phyloP scores from a whole-genome alignment of 2,113 vertebrate species.

The Eudyptes chrysolophus region DNA sequence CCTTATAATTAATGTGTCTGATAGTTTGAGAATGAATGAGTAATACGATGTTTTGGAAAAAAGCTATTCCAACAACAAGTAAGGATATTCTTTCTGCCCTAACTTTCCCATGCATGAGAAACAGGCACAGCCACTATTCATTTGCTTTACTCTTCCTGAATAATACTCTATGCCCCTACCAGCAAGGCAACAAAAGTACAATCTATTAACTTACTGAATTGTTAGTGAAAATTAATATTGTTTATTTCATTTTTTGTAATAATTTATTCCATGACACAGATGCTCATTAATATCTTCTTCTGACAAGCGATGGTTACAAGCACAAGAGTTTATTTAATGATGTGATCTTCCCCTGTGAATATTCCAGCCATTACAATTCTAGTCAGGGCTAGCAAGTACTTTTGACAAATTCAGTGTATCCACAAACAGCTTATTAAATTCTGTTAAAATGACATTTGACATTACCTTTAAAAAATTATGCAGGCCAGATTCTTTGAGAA shows the following conservation, averaged over 20 bases:
- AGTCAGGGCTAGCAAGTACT: neutral
- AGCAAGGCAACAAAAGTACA: neutral
- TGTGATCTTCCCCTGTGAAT: neutral
- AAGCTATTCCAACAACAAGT: neutral
- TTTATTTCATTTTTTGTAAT: neutral
- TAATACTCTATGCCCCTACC: neutral
- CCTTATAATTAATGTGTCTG: neutral
- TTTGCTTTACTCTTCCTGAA: neutral
- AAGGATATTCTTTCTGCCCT: neutral
- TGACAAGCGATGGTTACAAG: neutral
- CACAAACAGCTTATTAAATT: neutral
- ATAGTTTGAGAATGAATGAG: neutral
- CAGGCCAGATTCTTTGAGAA: neutral
- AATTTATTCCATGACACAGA: neutral
- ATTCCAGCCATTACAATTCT: neutral
- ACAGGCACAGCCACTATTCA: neutral
- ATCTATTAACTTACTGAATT: neutral
- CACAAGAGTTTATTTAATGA: neutral
- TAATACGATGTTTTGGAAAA: neutral
- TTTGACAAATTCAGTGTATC: neutral
- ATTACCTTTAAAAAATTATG: neutral
- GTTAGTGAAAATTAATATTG: neutral
- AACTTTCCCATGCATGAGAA: neutral
- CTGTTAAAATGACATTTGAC: neutral
- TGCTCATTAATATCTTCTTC: neutral